These are phyloP conservation scores for Allenopithecus nigroviridis DNA, from an alignment of 2,797 vertebrate genomes.

Conservation along the genomic window DNA sequence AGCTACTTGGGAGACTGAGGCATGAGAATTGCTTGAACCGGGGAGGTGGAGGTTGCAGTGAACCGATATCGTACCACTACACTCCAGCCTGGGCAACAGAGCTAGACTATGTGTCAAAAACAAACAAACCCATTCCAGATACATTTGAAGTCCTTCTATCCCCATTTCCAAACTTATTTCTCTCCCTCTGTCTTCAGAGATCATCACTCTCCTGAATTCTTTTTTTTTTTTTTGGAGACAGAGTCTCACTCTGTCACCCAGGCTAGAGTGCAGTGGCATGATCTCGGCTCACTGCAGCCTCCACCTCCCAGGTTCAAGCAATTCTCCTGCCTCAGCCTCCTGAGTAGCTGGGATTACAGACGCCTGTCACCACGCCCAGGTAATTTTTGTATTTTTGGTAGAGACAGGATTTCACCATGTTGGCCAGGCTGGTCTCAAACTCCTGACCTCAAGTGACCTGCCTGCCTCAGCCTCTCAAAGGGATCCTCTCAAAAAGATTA, in stretches of 20 bases:
- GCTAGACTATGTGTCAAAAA: neutral
- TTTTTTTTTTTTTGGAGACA: neutral
- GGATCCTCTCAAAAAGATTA: neutral
- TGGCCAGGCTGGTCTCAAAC: neutral
- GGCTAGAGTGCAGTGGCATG: neutral
- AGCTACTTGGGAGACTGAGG: neutral
- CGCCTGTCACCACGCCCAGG: neutral
- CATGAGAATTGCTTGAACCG: neutral
- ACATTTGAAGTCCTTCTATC: neutral
- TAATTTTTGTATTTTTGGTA: neutral
- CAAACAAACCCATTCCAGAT: neutral
- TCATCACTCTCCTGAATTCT: conserved; percentile 15
- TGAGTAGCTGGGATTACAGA: neutral
- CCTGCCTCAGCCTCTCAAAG: neutral
- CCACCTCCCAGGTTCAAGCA: neutral
- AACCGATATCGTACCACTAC: neutral
- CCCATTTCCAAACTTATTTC: neutral
- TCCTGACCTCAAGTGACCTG: neutral
- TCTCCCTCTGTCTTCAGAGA: neutral
- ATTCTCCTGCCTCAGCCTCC: neutral
- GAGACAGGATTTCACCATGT: neutral
- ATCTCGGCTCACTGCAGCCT: neutral
- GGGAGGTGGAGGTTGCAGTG: neutral
- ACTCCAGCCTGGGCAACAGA: neutral
- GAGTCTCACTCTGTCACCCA: neutral